Conservation (phyloP, 2,113 vertebrate species). For the Neopipo cinnamomea region DNA sequence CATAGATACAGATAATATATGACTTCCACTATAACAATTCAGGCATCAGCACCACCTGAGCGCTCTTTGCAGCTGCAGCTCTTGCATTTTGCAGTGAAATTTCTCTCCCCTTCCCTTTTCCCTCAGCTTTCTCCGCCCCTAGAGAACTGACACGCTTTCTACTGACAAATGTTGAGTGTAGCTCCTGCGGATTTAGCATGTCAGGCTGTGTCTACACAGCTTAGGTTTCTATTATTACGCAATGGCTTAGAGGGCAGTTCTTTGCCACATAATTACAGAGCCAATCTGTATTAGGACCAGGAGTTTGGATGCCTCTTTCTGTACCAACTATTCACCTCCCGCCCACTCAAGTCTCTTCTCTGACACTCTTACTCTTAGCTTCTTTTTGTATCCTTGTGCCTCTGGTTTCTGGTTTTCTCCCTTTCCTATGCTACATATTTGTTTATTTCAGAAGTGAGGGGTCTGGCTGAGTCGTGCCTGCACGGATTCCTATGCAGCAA, state of each 20-base stretch:
- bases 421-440: background rate
- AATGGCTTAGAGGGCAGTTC: conserved; percentile 60
- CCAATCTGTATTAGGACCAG: conserved; percentile 26
- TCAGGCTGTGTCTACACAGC: conserved; percentile 61
- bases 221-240: conserved; percentile 72
- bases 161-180: conserved; percentile 55
- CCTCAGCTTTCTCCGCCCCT: background rate
- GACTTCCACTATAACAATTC: background rate
- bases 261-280: conserved; percentile 42
- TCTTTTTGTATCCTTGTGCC: background rate
- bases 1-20: background rate
- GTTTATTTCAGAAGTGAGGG: conserved; percentile 5
- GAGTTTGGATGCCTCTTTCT: background rate
- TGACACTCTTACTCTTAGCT: background rate
- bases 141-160: conserved; percentile 41
- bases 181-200: conserved; percentile 69
- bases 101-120: background rate
- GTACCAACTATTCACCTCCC: background rate
- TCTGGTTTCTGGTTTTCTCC: background rate
- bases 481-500: conserved; percentile 13
- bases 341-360: background rate
- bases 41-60: background rate
- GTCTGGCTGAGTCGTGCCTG: background rate
- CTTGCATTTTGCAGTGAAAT: background rate
- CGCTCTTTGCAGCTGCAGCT: background rate